Percentiles rank a stretch among this genome's conserved stretches.
phyloP scores from a whole-genome alignment of 2,113 vertebrate genomes.

The Odontesthes bonariensis region DNA sequence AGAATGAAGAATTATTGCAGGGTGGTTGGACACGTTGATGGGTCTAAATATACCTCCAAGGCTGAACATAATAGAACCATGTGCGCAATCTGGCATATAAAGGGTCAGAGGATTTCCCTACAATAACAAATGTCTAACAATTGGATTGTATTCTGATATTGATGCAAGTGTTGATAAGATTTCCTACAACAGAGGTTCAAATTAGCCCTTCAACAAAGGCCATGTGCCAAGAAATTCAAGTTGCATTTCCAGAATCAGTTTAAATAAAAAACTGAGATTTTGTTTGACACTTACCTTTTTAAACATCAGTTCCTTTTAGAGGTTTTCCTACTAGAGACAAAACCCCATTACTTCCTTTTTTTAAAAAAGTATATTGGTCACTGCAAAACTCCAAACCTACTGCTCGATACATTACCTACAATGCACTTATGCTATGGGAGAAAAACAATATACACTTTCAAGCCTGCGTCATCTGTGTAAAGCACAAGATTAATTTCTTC shows the following conservation, averaged over 20 bases:
- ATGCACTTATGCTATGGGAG: background rate
- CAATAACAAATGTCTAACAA: background rate
- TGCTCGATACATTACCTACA: background rate
- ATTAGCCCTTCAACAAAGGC: background rate
- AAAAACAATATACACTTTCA: background rate
- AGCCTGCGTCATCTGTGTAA: background rate
- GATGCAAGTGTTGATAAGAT: background rate
- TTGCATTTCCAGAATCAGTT: too few relatives aligned
- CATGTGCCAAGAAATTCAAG: background rate
- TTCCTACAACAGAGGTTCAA: background rate
- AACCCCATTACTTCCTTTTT: too few relatives aligned
- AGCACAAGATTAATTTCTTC: background rate
- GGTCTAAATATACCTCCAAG: conserved; percentile 11
- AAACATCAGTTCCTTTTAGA: background rate
- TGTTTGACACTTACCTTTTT: background rate
- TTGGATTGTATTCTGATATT: background rate
- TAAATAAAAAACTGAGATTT: background rate
- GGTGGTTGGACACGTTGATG: background rate
- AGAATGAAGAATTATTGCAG: background rate
- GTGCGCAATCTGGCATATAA: background rate
- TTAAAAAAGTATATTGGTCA: background rate
- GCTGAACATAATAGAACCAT: background rate
- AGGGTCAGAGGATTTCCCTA: background rate
- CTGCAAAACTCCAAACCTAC: background rate
- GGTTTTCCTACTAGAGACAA: too few relatives aligned